Evolutionary conservation across 2,888 invertebrate species (phyloP).

Genomic region (Subacronicta megacephala): DNA sequence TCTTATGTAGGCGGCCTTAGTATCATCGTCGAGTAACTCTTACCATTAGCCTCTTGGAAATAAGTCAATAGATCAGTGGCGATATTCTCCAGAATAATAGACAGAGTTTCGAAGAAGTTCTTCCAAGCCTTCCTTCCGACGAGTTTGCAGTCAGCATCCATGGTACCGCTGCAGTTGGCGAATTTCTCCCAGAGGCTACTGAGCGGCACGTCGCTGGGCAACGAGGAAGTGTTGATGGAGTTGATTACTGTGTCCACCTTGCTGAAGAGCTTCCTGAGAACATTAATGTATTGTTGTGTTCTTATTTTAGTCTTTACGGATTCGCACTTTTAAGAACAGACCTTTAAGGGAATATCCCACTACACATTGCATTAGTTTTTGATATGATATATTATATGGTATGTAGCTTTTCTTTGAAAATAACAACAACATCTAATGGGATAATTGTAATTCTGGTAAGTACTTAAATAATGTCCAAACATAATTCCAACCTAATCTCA

Average conservation of each 20-base stretch:
- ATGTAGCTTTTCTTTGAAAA: no score
- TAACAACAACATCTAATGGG: no score
- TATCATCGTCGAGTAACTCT: no score
- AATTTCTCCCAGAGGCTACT: slow-evolving; percentile 71
- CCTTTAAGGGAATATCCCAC: no score
- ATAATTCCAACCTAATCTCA: no score
- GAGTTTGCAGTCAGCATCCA: slow-evolving; percentile 63
- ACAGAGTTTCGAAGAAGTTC: slow-evolving; percentile 71
- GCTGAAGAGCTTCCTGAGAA: slow-evolving; percentile 71
- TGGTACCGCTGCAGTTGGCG: slow-evolving; percentile 62
- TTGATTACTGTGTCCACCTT: slow-evolving; percentile 78
- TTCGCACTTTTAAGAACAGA: no score
- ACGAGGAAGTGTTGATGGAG: slow-evolving; percentile 62
- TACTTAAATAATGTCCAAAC: no score
- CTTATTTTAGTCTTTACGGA: no score
- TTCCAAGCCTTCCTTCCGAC: slow-evolving; percentile 71
- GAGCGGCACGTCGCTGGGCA: slow-evolving; percentile 59
- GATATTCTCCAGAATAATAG: slow-evolving; percentile 69
- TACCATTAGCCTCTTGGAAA: slow-evolving; percentile 80
- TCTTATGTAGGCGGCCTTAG: no score
- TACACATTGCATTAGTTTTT: no score
- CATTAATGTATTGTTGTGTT: not conserved
- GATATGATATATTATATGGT: no score
- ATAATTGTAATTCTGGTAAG: no score
- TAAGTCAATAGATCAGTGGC: slow-evolving; percentile 75